Evolutionary conservation across 2,113 vertebrate species (phyloP).

Genomic region (Asarcornis scutulata): DNA sequence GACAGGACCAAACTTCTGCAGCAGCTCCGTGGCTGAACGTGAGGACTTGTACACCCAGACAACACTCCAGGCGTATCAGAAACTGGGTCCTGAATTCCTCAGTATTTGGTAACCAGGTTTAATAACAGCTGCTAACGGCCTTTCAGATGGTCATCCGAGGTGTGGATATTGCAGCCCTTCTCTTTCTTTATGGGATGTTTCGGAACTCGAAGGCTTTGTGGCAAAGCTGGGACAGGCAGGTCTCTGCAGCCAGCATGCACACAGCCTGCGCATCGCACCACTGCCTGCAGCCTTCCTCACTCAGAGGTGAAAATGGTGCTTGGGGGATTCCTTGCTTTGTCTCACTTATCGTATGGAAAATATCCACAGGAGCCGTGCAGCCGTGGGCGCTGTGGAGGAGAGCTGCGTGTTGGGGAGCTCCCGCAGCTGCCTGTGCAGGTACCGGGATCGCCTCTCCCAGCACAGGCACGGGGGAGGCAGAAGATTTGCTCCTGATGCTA

Average conservation of each 20-base stretch:
- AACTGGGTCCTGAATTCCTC: neutral
- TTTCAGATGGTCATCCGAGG: neutral
- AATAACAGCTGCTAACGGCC: neutral
- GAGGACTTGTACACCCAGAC: neutral
- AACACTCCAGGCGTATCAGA: neutral
- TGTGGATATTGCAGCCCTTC: neutral
- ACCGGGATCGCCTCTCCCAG: neutral
- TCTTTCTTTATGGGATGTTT: fast-evolving
- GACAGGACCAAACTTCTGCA: neutral
- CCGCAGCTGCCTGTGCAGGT: neutral
- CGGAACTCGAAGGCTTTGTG: fast-evolving
- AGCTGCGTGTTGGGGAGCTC: neutral
- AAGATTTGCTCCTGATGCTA: conserved; percentile 42
- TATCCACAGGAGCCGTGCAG: neutral
- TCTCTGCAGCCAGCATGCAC: fast-evolving
- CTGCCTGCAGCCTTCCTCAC: neutral
- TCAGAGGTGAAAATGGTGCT: fast-evolving
- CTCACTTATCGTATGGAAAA: neutral
- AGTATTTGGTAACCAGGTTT: neutral
- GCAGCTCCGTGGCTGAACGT: neutral
- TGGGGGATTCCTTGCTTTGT: neutral
- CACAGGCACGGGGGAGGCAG: neutral
- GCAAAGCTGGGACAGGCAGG: fast-evolving
- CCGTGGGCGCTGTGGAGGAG: neutral
- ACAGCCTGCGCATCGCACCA: fast-evolving